Evolutionary conservation across 2,113 vertebrate species (phyloP), one percentile per base, ranked within the genome.

Genomic region (Apodemus sylvaticus): DNA sequence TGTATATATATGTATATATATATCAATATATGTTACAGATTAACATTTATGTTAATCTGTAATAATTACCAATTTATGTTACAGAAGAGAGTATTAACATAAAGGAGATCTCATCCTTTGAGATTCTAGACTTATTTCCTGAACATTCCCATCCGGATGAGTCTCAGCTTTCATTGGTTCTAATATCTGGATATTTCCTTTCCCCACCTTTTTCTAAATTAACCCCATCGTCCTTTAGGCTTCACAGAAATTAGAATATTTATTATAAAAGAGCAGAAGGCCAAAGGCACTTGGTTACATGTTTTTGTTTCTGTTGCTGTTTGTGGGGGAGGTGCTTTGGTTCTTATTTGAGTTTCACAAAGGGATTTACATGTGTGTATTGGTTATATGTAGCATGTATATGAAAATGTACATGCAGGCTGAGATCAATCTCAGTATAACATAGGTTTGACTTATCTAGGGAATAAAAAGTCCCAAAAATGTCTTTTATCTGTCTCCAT

Each of bases 131-230:
- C 0, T 4, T 29, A 2, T 22, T 92, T 88, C 13, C 73, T 64
- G 26, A 95, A 78, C 1, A 77, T 10, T 0, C 17, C 48, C 14
- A 10, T 71, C 0, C 19, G 55, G 29, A 31, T 51, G 7, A 88
- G 0, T 9, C 8, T 70, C 26, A 77, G 42, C 0, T 6, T 71
- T 62, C 42, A 5, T 0, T 2, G 10, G 10, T n/a, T 68, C 0
- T 0, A 29, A 0, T 24, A 22, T 78, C 2, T 91, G 48, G 2
- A 51, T 45, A 9, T 55, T 36, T 10, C 1, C 76, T 78, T 70
- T 58, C 0, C 4, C 7, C 6, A n/a, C n/a, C 2, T 5, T 20
- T 31, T 58, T 10, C 3, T 55, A 17, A 24, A 14, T 89, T 13
- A 78, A 2, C 16, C 14, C 71, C 83, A 4, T 31, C 7, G 9